phyloP scores from a whole-genome alignment of 1,140 invertebrate species.

The Drosophila nigromelanica region DNA sequence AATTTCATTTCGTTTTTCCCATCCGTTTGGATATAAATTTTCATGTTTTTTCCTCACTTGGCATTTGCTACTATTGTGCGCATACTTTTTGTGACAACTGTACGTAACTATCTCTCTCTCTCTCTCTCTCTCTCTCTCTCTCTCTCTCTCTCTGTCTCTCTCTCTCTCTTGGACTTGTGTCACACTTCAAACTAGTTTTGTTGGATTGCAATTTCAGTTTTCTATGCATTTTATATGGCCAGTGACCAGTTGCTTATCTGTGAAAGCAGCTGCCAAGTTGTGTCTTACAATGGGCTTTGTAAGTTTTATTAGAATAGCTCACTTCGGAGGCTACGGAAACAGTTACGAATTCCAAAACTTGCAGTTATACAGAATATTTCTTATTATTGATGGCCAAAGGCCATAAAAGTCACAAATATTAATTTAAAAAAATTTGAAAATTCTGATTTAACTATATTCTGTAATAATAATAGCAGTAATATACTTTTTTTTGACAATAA shows the following conservation, averaged over 20 bases:
- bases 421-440: too few species aligned
- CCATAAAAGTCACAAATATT: too few species aligned
- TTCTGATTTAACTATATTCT: too few species aligned
- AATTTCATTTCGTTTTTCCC: constrained; percentile 63
- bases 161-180: constrained; percentile 4
- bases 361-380: too few species aligned
- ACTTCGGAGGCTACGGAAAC: constrained; percentile 4
- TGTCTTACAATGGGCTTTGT: constrained; percentile 10
- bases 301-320: constrained; percentile 4
- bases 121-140: constrained; percentile 9
- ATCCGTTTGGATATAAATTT: constrained; percentile 70
- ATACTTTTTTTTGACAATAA: too few species aligned
- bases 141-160: background rate
- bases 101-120: constrained; percentile 35
- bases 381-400: too few species aligned
- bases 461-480: too few species aligned
- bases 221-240: constrained; percentile 22
- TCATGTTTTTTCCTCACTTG: constrained; percentile 57
- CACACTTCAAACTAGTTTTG: constrained; percentile 34
- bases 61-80: constrained; percentile 55
- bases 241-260: constrained; percentile 49
- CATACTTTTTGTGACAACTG: constrained; percentile 53
- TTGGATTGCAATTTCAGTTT: constrained; percentile 47
- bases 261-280: constrained; percentile 47
- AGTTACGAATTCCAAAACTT: background rate